Percentiles rank a stretch among this genome's conserved stretches.
phyloP scores from a whole-genome alignment of 2,797 vertebrate genomes.

The Molothrus aeneus region DNA sequence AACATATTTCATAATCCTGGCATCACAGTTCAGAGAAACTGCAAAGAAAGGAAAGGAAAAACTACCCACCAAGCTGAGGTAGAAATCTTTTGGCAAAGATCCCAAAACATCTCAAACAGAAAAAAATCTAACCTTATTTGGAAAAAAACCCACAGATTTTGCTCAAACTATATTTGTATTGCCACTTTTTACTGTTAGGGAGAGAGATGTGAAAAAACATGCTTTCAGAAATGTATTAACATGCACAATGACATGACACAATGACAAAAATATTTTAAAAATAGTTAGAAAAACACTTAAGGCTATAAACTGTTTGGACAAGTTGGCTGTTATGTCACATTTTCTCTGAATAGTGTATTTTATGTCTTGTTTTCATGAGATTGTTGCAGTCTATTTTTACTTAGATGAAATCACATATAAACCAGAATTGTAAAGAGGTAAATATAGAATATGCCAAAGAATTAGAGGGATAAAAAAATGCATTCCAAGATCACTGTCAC shows the following conservation, averaged over 20 bases:
- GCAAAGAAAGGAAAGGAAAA: background rate
- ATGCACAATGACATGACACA: background rate
- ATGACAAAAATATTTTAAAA: background rate
- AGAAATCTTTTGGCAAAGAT: conserved; percentile 31
- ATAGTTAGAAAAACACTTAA: background rate
- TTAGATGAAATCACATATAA: background rate
- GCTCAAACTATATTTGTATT: background rate
- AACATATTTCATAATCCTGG: background rate
- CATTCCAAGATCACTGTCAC: background rate
- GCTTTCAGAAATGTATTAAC: background rate
- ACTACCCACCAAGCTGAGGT: background rate
- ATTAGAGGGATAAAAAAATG: background rate
- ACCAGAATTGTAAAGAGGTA: background rate
- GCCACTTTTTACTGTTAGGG: background rate
- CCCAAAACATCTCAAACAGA: background rate
- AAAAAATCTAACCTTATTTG: conserved; percentile 30
- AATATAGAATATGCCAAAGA: background rate
- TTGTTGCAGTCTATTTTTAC: background rate
- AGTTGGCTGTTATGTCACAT: background rate
- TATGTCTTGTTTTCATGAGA: background rate
- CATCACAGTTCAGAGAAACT: background rate
- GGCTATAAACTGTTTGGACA: background rate
- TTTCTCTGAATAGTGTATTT: background rate
- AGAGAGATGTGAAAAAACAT: background rate
- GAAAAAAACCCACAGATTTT: background rate